A percentile compares a stretch with the other conserved stretches of the same genome.
Evolutionary conservation across 1,140 invertebrate species (phyloP).

Genomic region (Drosophila chauvacae): DNA sequence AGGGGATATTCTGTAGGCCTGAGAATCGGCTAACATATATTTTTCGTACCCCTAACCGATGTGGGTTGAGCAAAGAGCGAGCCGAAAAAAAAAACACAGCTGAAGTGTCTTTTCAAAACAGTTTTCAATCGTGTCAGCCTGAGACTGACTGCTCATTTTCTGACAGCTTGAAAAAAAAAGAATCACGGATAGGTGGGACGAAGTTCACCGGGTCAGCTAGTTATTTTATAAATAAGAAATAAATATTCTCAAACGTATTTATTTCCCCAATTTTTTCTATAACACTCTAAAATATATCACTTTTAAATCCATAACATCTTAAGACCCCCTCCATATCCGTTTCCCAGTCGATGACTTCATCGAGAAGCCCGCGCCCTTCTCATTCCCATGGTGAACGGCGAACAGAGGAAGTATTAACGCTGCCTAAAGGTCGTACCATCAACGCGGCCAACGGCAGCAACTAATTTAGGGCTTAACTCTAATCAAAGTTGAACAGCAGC

Average conservation of each 20-base stretch:
- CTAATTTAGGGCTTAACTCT: conserved; percentile 79
- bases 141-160: no score
- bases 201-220: no score
- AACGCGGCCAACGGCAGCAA: conserved; percentile 50
- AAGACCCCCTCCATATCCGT: neutral
- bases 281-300: neutral
- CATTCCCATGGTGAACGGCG: neutral
- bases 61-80: no score
- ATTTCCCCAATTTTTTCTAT: neutral
- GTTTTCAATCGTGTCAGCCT: no score
- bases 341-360: conserved; percentile 37
- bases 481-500: conserved; percentile 72
- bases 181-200: no score
- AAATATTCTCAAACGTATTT: neutral
- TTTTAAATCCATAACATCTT: neutral
- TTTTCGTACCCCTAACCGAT: no score
- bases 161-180: no score
- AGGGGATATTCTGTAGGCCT: no score
- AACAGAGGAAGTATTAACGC: conserved; percentile 35
- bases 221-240: neutral
- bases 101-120: no score
- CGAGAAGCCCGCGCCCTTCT: conserved; percentile 5
- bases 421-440: conserved; percentile 45
- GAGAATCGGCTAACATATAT: no score
- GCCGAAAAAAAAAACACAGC: no score